Evolutionary conservation across 1,140 invertebrate species (phyloP), one percentile per base, ranked within the genome.

Genomic region (Daktulosphaira vitifoliae): DNA sequence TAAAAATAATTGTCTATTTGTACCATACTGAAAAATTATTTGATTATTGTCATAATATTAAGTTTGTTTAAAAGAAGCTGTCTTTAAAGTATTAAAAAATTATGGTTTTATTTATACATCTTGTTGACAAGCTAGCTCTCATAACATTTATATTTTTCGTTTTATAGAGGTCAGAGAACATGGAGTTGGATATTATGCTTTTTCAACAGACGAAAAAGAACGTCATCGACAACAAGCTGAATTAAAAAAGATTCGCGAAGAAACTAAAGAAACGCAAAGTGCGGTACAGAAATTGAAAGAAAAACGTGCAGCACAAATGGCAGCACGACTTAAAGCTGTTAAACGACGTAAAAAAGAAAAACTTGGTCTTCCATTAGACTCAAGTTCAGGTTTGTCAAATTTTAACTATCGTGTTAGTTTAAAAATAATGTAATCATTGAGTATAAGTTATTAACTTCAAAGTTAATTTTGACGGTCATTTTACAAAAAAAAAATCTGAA

Each of bases 111-210:
- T n/a, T n/a, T n/a, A n/a, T n/a, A n/a, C n/a, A n/a, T n/a, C n/a
- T n/a, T n/a, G n/a, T n/a, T n/a, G n/a, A 8, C 33, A 53, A 9
- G 18, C 16, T 37, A 38, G 29, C 16, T 13, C 22, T 48, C 20
- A 38, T 9, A 7, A 33, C 25, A 16, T 15, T 53, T 53, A 18
- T 48, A 18, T 7, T 2, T 48, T n/a, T n/a, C n/a, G n/a, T n/a
- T 52, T 78, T 78, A 8, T 75, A 87, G 86, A 96, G 81, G 88
- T 91, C 0, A 79, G 92, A 67, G 79, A 82, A 2, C 92, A 96
- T 73, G 92, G 92, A 71, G 89, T 92, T 13, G 88, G 87, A 18
- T 96, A 90, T 73, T 95, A 86, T 76, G 80, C 83, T 11, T 94
- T 96, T 74, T 90, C 90, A 8, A 85, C 84, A 48, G 88, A 94